Percentiles rank a stretch among this genome's conserved stretches.
Evolutionary conservation across 2,888 invertebrate genomes (phyloP).

Genomic region (Phasia obesa): DNA sequence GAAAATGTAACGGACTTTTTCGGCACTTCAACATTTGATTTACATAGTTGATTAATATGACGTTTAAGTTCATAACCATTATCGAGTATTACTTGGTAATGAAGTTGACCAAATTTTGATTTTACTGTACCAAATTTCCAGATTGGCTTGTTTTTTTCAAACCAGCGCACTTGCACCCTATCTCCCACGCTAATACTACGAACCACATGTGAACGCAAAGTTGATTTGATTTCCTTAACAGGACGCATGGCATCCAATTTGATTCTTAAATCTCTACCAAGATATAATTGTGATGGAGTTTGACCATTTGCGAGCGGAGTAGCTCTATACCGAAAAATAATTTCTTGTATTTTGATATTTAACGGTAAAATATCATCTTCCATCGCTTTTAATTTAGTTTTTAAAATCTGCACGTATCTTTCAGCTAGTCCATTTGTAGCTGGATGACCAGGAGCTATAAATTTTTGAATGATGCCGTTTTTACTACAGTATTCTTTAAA

Average conservation of each 20-base stretch:
- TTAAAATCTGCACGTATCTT: slow-evolving; percentile 60
- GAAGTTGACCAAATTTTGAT: slow-evolving; percentile 35
- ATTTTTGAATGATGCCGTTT: slow-evolving; percentile 63
- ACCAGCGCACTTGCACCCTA: slow-evolving; percentile 30
- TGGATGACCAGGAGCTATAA: slow-evolving; percentile 56
- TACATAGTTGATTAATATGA: slow-evolving; percentile 42
- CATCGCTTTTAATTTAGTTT: slow-evolving; percentile 56
- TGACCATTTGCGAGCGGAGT: slow-evolving; percentile 53
- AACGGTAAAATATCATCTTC: slow-evolving; percentile 80
- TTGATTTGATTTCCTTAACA: slow-evolving; percentile 9
- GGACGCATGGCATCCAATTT: slow-evolving; percentile 46
- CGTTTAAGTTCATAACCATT: slow-evolving; percentile 41
- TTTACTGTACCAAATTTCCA: slow-evolving; percentile 30
- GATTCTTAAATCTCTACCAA: slow-evolving; percentile 36
- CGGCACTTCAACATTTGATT: slow-evolving; percentile 3
- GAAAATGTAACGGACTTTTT: slow-evolving; percentile 12
- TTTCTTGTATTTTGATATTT: too few relatives aligned
- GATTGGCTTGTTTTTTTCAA: slow-evolving; percentile 10
- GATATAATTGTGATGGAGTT: slow-evolving; percentile 54
- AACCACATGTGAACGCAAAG: not conserved
- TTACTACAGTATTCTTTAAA: slow-evolving; percentile 48
- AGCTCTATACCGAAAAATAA: not conserved
- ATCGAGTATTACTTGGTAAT: slow-evolving; percentile 28
- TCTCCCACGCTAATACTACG: slow-evolving; percentile 52
- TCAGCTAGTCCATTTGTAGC: slow-evolving; percentile 43